Conservation (phyloP, 2,113 vertebrate genomes). For the Lepus americanus region DNA sequence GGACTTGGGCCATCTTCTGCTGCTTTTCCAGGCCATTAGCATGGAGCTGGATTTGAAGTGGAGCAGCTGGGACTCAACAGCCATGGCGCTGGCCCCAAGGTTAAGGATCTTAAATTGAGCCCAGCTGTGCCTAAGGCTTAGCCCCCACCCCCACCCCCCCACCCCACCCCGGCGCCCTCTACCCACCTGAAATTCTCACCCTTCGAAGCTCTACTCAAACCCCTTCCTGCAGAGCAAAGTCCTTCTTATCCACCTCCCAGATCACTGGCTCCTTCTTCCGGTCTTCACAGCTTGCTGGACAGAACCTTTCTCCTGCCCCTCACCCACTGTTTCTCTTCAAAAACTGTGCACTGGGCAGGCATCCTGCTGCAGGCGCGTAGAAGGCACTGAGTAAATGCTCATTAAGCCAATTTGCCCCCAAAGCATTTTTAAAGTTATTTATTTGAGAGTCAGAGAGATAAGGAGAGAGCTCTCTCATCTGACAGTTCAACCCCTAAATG, state of each 20-base stretch:
- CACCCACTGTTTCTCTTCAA: slow-evolving; percentile 20
- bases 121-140: not conserved
- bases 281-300: not conserved
- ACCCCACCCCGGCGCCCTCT: not conserved
- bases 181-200: not conserved
- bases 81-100: not conserved
- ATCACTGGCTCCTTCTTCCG: not conserved
- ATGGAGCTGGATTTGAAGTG: no score
- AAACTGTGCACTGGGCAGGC: not conserved
- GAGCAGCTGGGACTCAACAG: no score
- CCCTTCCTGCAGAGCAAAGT: not conserved
- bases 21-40: no score
- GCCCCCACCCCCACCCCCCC: fast-evolving
- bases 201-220: slow-evolving; percentile 18
- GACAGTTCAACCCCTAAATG: no score
- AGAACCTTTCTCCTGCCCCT: not conserved
- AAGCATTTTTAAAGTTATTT: no score
- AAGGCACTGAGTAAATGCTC: not conserved
- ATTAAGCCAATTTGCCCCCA: not conserved
- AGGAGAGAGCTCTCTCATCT: no score
- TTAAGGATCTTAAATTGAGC: not conserved
- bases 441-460: no score
- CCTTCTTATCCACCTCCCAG: not conserved
- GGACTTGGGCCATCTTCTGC: no score
- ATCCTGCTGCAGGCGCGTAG: not conserved